phyloP scores from a whole-genome alignment of 2,113 vertebrate genomes.

The Dinomys branickii region DNA sequence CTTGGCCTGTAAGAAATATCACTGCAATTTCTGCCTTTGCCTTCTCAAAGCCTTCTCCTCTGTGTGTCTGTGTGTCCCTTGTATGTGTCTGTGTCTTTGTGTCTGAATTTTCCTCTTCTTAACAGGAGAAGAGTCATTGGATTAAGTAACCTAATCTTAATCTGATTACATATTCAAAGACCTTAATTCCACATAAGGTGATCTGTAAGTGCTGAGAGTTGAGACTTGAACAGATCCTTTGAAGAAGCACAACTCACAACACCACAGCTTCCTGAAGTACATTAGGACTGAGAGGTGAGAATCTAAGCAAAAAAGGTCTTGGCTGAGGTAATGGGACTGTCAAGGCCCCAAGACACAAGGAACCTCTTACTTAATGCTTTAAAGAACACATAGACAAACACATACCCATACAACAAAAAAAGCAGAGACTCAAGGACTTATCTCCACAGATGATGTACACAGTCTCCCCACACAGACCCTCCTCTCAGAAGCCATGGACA shows the following conservation, averaged over 20 bases:
- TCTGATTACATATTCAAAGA: not conserved
- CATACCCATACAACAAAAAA: not conserved
- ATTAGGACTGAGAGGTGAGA: not conserved
- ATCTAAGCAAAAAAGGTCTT: not conserved
- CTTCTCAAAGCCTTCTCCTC: not conserved
- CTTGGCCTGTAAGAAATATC: rapidly evolving
- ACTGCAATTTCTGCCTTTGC: not conserved
- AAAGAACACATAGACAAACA: not conserved
- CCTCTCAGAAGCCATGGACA: rapidly evolving
- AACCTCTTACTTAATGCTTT: not conserved
- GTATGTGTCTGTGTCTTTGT: not conserved
- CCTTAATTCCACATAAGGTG: not conserved
- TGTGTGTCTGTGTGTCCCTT: not conserved
- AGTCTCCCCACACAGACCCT: rapidly evolving
- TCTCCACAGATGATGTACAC: rapidly evolving
- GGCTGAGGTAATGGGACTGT: not conserved
- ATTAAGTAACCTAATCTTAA: not conserved
- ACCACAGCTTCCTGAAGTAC: not conserved
- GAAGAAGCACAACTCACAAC: not conserved
- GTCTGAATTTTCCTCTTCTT: not conserved
- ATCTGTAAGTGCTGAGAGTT: not conserved
- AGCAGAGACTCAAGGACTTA: not conserved
- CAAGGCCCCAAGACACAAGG: not conserved
- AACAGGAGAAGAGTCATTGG: not conserved
- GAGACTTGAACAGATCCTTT: not conserved